phyloP scores from a whole-genome alignment of 2,113 vertebrate genomes.

The Donacobius atricapilla region DNA sequence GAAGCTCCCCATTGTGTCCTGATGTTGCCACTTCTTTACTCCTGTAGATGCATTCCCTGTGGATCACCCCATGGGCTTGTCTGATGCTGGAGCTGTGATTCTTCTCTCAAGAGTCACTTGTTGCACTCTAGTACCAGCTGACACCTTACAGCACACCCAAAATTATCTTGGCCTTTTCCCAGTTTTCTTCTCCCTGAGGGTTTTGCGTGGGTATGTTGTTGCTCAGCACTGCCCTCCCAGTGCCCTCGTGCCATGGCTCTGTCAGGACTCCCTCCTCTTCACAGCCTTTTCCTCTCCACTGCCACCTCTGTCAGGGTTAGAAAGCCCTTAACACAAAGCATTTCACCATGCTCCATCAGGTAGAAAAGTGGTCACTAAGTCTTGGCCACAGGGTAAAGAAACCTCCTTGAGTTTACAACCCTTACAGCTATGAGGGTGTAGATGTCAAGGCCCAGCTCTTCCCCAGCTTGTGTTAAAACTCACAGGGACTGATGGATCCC shows the following conservation, averaged over 20 bases:
- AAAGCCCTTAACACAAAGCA: accelerated
- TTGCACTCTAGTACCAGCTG: neutral
- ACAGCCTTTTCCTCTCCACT: neutral
- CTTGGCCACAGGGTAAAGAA: neutral
- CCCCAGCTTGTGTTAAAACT: neutral
- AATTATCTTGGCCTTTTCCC: neutral
- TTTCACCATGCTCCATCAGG: neutral
- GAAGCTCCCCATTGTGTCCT: neutral
- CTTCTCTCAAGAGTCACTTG: neutral
- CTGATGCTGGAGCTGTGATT: neutral
- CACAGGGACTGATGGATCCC: neutral
- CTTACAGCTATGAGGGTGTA: neutral
- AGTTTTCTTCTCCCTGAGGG: neutral
- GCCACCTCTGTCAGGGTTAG: accelerated
- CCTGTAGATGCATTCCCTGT: neutral
- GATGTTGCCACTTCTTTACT: neutral
- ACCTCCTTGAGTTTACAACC: neutral
- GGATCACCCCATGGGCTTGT: accelerated
- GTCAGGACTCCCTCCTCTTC: neutral
- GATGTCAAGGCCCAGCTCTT: neutral
- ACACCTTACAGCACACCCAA: neutral
- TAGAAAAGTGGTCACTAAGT: neutral
- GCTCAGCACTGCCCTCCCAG: neutral
- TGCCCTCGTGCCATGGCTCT: neutral
- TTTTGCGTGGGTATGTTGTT: neutral